Evolutionary conservation across 2,113 vertebrate species (phyloP).

Genomic region (Leptosomus discolor): DNA sequence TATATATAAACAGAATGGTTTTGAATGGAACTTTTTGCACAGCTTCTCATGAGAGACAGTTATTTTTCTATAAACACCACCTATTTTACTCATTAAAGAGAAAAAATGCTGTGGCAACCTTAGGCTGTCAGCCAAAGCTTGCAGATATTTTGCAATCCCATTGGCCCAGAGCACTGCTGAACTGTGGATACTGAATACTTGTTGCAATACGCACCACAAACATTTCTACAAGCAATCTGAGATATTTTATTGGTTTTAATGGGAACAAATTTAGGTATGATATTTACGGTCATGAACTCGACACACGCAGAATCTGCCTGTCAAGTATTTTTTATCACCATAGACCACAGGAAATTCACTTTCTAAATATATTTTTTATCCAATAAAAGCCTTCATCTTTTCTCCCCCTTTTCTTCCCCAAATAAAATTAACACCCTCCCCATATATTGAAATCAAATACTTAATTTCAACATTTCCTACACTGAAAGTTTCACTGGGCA

Average conservation of each 20-base stretch:
- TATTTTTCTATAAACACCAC: slow-evolving; percentile 58
- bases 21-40: slow-evolving; percentile 53
- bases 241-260: slow-evolving; percentile 36
- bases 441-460: not conserved
- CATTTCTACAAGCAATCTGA: not conserved
- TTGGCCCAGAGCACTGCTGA: slow-evolving; percentile 5
- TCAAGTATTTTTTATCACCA: not conserved
- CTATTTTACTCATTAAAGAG: slow-evolving; percentile 60
- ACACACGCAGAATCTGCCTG: not conserved
- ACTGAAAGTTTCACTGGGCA: not conserved
- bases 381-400: not conserved
- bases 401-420: not conserved
- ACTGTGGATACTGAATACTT: not conserved
- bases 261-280: not conserved
- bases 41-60: slow-evolving; percentile 33
- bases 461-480: not conserved
- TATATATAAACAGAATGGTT: slow-evolving; percentile 64
- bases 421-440: not conserved
- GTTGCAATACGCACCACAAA: not conserved
- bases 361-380: not conserved
- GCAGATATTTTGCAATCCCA: slow-evolving; percentile 49
- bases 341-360: not conserved
- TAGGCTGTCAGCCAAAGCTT: slow-evolving; percentile 28
- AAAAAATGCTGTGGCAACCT: slow-evolving; percentile 33
- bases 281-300: not conserved